A percentile compares a stretch with the other conserved stretches of the same genome.
phyloP scores from a whole-genome alignment of 2,113 vertebrate species.

The Grallaria varia region DNA sequence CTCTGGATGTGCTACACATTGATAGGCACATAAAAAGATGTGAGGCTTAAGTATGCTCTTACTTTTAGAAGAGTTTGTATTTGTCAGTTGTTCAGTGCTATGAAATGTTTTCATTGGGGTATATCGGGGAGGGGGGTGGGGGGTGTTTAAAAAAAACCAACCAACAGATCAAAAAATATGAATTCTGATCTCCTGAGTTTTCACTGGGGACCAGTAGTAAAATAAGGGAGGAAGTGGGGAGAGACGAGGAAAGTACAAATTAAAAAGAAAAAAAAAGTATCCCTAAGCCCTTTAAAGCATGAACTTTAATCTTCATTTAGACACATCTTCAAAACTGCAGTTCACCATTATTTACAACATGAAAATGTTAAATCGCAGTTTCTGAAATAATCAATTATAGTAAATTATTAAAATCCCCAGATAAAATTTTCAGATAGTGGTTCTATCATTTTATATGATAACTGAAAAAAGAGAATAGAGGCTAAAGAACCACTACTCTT shows the following conservation, averaged over 20 bases:
- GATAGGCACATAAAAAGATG: neutral
- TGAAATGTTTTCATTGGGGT: neutral
- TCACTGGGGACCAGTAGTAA: neutral
- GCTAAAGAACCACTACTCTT: neutral
- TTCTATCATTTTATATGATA: neutral
- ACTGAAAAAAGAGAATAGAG: neutral
- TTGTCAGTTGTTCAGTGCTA: neutral
- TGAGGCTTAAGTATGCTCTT: neutral
- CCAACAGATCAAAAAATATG: neutral
- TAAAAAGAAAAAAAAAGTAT: neutral
- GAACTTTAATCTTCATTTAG: neutral
- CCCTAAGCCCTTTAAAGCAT: neutral
- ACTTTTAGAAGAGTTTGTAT: neutral
- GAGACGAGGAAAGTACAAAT: rapidly evolving
- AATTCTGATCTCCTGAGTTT: neutral
- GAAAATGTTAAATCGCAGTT: neutral
- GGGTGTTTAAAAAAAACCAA: rapidly evolving
- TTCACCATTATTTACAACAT: neutral
- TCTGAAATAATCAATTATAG: neutral
- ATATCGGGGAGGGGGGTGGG: too few species aligned
- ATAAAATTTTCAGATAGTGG: neutral
- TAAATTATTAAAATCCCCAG: neutral
- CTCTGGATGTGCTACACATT: neutral
- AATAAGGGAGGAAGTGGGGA: neutral
- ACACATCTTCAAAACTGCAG: neutral